Evolutionary conservation across 2,113 vertebrate genomes (phyloP).

Genomic region (Sialia sialis): DNA sequence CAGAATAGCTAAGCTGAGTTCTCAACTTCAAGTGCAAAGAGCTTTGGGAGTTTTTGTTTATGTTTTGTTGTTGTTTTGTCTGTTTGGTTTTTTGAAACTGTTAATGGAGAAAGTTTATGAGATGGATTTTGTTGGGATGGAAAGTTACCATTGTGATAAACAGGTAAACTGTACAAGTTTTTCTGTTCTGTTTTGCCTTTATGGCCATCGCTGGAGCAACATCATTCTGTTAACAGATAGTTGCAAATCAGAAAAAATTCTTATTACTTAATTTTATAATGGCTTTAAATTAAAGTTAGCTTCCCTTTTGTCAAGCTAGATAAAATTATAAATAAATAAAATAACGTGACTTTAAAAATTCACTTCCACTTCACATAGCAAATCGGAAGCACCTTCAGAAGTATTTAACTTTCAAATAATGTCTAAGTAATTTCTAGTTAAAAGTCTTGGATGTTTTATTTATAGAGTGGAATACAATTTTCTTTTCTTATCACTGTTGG

Average conservation of each 20-base stretch:
- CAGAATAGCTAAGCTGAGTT: not conserved
- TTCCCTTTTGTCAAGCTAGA: not conserved
- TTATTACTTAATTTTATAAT: not conserved
- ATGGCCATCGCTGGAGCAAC: not conserved
- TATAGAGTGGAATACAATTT: not conserved
- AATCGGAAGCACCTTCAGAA: not conserved
- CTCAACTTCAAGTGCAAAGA: not conserved
- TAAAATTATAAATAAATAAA: not conserved
- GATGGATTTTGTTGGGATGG: not conserved
- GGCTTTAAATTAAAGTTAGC: not conserved
- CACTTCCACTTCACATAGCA: not conserved
- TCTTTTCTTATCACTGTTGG: not conserved
- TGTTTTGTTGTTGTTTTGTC: not conserved
- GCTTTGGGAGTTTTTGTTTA: accelerated
- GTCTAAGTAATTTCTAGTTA: not conserved
- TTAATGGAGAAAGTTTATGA: not conserved
- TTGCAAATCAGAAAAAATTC: not conserved
- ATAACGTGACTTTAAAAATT: not conserved
- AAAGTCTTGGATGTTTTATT: not conserved
- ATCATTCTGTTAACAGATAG: not conserved
- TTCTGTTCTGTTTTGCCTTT: not conserved
- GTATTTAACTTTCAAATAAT: not conserved
- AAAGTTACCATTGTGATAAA: not conserved
- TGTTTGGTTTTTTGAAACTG: not conserved
- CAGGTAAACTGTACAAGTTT: not conserved